phyloP scores from a whole-genome alignment of 2,888 invertebrate species.

The Icerya purchasi region DNA sequence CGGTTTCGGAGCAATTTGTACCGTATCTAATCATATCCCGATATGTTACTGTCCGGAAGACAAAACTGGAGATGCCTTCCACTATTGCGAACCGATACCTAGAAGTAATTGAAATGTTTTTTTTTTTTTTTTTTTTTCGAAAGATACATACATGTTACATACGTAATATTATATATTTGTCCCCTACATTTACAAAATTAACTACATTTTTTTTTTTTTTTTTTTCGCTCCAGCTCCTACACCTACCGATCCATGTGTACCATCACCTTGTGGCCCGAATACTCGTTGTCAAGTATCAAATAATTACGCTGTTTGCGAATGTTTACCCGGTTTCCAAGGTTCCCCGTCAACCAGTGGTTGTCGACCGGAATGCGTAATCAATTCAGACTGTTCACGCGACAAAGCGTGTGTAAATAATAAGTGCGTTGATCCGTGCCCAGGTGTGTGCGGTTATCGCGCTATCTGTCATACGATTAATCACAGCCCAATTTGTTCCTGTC shows the following conservation, averaged over 20 bases:
- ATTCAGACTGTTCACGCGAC: constrained; percentile 52
- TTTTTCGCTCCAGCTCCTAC: constrained; percentile 14
- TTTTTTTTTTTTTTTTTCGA: neutral
- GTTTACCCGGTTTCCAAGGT: constrained; percentile 51
- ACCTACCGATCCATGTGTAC: constrained; percentile 29
- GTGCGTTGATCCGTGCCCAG: constrained; percentile 59
- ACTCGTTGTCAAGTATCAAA: constrained; percentile 40
- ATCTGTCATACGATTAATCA: constrained; percentile 61
- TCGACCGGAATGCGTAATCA: constrained; percentile 60
- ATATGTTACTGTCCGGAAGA: constrained; percentile 51
- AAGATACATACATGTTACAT: neutral
- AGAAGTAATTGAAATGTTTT: constrained; percentile 9
- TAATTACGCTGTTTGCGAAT: constrained; percentile 45
- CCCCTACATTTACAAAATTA: neutral
- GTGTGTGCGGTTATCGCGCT: constrained; percentile 55
- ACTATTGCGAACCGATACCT: constrained; percentile 12
- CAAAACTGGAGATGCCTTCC: constrained; percentile 40
- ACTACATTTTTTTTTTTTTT: neutral
- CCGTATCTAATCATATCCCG: constrained; percentile 55
- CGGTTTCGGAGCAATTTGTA: constrained; percentile 48
- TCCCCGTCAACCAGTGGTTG: constrained; percentile 46
- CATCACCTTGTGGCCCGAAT: constrained; percentile 54
- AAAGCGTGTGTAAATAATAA: constrained; percentile 56
- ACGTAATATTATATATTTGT: neutral
- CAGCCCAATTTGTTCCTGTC: constrained; percentile 65